phyloP scores from a whole-genome alignment of 2,113 vertebrate genomes.

The Motacilla tschutschensis region DNA sequence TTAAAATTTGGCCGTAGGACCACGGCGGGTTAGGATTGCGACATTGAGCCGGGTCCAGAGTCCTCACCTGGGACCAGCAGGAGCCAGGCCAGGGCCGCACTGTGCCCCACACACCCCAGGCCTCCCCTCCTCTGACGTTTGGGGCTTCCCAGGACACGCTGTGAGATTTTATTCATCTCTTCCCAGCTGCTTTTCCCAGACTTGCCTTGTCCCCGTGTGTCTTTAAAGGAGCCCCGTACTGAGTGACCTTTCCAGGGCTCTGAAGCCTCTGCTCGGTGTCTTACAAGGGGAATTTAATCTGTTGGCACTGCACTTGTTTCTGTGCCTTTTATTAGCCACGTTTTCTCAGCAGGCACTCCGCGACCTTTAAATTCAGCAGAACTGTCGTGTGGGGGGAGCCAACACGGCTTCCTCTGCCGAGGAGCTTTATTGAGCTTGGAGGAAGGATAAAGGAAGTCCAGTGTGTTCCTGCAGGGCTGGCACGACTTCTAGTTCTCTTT shows the following conservation, averaged over 20 bases:
- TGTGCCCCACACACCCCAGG: not conserved
- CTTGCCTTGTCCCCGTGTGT: not conserved
- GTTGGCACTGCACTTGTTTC: conserved; percentile 12
- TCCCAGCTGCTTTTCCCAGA: not conserved
- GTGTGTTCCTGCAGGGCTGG: not conserved
- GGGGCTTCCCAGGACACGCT: not conserved
- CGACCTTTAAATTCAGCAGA: conserved; percentile 50
- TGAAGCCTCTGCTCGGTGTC: not conserved
- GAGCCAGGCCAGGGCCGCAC: not conserved
- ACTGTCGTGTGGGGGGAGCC: not conserved
- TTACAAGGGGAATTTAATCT: conserved; percentile 57
- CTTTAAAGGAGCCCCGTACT: not conserved
- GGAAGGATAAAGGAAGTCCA: not conserved
- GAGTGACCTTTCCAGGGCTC: conserved; percentile 48
- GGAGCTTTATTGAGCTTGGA: not conserved
- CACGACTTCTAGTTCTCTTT: not conserved
- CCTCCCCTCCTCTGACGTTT: not conserved
- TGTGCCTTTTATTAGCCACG: conserved; percentile 63
- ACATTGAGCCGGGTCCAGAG: not conserved
- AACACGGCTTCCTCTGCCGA: not conserved
- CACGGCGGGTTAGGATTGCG: fast-evolving
- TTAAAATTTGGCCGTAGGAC: not conserved
- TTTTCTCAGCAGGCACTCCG: not conserved
- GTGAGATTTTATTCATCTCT: not conserved
- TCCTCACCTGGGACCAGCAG: not conserved